Conservation (phyloP, 1,140 invertebrate genomes). For the Drosophila bipectinata region DNA sequence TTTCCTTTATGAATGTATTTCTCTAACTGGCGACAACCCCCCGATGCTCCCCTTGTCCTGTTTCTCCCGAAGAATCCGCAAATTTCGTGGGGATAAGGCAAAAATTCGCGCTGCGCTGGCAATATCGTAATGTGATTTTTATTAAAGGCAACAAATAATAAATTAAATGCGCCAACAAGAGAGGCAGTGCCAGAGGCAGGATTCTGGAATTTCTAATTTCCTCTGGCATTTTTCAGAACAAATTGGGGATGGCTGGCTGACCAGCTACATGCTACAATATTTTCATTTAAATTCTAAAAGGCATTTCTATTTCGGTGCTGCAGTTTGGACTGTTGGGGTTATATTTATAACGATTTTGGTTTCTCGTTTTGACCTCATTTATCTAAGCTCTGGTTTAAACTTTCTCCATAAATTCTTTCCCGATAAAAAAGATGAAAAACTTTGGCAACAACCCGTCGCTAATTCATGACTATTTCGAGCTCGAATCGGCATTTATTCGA, state of each 20-base stretch:
- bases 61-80: neutral
- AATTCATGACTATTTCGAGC: conserved; percentile 15
- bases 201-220: conserved; percentile 31
- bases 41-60: neutral
- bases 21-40: conserved; percentile 34
- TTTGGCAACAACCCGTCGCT: neutral
- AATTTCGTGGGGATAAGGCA: conserved; percentile 14
- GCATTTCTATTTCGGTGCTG: neutral
- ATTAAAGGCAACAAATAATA: conserved; percentile 45
- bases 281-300: conserved; percentile 11
- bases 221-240: neutral
- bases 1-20: conserved; percentile 74
- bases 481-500: conserved; percentile 28
- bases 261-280: neutral
- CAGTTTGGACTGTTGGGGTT: neutral
- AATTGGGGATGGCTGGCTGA: neutral
- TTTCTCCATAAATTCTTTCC: conserved; percentile 30
- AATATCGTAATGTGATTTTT: conserved; percentile 50
- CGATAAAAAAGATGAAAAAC: conserved; percentile 11
- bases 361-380: neutral
- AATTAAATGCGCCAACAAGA: conserved; percentile 19
- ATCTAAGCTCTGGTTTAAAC: conserved; percentile 3
- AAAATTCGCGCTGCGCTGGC: conserved; percentile 38
- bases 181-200: neutral
- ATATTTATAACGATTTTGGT: no score